A percentile compares a stretch with the other conserved stretches of the same genome.
Evolutionary conservation across 2,888 invertebrate genomes (phyloP).

Genomic region (Spisula solida): DNA sequence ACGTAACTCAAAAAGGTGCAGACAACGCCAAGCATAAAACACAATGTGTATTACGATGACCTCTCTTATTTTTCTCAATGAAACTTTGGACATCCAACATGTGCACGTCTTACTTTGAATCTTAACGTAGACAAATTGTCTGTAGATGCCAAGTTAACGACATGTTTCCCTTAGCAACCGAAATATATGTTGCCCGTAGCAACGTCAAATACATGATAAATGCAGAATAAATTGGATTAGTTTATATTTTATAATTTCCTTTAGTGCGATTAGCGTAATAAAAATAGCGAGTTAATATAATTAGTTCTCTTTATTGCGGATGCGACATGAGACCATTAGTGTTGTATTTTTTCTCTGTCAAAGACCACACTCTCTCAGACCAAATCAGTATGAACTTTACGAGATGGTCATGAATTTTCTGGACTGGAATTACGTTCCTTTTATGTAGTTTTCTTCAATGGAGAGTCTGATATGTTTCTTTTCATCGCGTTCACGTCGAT

Average conservation of each 20-base stretch:
- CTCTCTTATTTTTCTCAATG: too few species aligned
- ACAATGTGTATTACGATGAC: too few species aligned
- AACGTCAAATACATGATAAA: not conserved
- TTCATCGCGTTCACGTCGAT: too few species aligned
- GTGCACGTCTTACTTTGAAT: too few species aligned
- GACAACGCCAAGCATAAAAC: too few species aligned
- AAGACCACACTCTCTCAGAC: not conserved
- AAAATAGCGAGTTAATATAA: constrained; percentile 1
- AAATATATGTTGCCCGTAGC: not conserved
- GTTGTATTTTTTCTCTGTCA: not conserved
- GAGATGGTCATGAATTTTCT: too few species aligned
- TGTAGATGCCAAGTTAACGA: not conserved
- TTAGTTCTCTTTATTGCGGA: not conserved
- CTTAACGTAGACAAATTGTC: not conserved
- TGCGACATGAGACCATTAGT: not conserved
- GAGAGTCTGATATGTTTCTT: too few species aligned
- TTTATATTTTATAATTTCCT: constrained; percentile 2
- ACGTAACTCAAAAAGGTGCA: too few species aligned
- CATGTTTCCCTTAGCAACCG: not conserved
- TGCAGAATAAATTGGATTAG: not conserved
- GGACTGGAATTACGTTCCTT: too few species aligned
- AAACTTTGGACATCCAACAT: too few species aligned
- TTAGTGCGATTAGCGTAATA: not conserved
- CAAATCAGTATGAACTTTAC: not conserved
- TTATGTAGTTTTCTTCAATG: too few species aligned